Evolutionary conservation across 2,888 invertebrate species (phyloP).

Genomic region (Tetheella fluctuosa): DNA sequence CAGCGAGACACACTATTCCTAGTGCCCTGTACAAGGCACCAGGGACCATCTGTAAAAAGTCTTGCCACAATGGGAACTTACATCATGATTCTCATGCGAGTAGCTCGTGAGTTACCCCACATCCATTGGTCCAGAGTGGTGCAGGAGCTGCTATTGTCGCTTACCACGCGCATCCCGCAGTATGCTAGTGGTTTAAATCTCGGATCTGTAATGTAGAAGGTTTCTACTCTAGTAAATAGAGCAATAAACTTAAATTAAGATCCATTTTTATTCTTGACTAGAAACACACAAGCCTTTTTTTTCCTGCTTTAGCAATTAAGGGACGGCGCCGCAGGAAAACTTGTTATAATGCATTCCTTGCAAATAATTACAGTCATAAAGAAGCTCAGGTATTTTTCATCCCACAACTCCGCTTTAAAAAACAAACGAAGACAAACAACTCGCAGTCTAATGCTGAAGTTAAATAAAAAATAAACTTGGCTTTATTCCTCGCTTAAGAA

Average conservation of each 20-base stretch:
- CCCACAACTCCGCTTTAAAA: background rate
- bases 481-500: background rate
- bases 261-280: background rate
- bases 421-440: background rate
- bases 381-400: background rate
- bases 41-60: too few species aligned
- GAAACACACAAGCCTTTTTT: background rate
- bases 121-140: too few species aligned
- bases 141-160: too few species aligned
- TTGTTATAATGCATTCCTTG: background rate
- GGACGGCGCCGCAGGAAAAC: background rate
- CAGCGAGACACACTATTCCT: too few species aligned
- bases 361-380: slow-evolving; percentile 3
- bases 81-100: too few species aligned
- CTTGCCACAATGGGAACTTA: too few species aligned
- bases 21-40: too few species aligned
- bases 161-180: too few species aligned
- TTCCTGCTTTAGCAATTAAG: background rate
- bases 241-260: background rate
- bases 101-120: too few species aligned
- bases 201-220: too few species aligned
- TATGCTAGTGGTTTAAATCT: too few species aligned
- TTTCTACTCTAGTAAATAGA: too few species aligned
- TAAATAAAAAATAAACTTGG: background rate
- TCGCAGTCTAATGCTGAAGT: background rate